Conservation (phyloP, 2,888 invertebrate species). For the Rapana venosa region DNA sequence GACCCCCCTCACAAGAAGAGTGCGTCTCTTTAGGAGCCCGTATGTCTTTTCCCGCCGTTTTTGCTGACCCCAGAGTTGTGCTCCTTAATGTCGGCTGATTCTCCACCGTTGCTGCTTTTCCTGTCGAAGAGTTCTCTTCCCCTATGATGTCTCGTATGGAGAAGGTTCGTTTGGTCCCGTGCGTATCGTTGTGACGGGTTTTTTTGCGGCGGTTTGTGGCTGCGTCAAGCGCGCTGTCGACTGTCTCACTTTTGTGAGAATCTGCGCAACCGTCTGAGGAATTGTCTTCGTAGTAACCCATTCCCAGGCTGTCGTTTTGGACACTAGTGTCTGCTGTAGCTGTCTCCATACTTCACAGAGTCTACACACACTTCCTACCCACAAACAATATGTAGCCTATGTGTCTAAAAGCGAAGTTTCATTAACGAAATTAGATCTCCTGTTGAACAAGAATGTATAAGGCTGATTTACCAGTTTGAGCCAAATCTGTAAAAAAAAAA, state of each 20-base stretch:
- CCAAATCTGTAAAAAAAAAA: too few relatives aligned
- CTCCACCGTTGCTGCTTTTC: not conserved
- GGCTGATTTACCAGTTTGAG: too few relatives aligned
- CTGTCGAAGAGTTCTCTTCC: not conserved
- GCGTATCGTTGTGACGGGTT: not conserved
- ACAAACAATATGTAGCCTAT: too few relatives aligned
- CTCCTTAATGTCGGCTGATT: not conserved
- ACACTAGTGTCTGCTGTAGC: not conserved
- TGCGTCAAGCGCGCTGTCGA: not conserved
- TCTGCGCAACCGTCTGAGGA: not conserved
- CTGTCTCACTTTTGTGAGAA: not conserved
- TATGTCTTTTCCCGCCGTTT: not conserved
- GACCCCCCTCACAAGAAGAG: not conserved
- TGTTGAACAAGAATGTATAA: too few relatives aligned
- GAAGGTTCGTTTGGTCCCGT: not conserved
- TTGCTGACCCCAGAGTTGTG: not conserved
- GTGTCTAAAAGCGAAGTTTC: too few relatives aligned
- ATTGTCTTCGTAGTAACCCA: not conserved
- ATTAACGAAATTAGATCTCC: too few relatives aligned
- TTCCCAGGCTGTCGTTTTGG: not conserved
- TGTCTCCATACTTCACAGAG: not conserved
- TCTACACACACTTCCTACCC: too few relatives aligned
- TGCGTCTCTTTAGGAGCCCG: not conserved
- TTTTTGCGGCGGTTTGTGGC: not conserved
- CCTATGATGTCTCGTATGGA: slow-evolving; percentile 20